phyloP scores from a whole-genome alignment of 2,797 vertebrate species.

The Periparus ater region DNA sequence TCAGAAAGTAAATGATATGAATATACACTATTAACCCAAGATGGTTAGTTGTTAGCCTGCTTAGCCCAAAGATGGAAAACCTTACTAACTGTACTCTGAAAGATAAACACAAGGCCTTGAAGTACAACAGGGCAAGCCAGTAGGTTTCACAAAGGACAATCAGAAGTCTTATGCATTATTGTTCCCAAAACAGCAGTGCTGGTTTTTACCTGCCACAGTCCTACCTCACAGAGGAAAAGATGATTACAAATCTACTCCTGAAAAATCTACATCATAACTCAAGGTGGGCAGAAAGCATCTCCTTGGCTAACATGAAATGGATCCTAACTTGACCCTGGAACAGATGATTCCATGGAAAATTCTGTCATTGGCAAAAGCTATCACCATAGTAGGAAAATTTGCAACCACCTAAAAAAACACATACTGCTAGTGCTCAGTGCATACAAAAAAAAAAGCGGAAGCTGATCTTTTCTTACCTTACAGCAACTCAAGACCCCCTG shows the following conservation, averaged over 20 bases:
- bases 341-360: not conserved
- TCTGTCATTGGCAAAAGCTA: not conserved
- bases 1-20: not conserved
- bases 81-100: not conserved
- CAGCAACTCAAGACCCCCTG: accelerated
- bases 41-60: not conserved
- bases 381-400: not conserved
- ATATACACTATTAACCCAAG: not conserved
- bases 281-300: not conserved
- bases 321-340: not conserved
- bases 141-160: not conserved
- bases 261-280: not conserved
- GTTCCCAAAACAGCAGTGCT: not conserved
- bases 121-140: not conserved
- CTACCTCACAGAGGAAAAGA: not conserved
- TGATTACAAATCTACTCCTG: accelerated
- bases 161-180: not conserved
- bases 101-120: not conserved
- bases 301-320: not conserved
- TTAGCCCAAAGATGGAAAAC: not conserved
- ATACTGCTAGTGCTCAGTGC: not conserved
- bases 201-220: not conserved
- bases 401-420: not conserved
- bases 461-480: not conserved
- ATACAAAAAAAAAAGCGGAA: not conserved